Percentiles rank a stretch among this genome's conserved stretches.
phyloP scores from a whole-genome alignment of 2,113 vertebrate genomes.

The Pseudorectes ferrugineus region DNA sequence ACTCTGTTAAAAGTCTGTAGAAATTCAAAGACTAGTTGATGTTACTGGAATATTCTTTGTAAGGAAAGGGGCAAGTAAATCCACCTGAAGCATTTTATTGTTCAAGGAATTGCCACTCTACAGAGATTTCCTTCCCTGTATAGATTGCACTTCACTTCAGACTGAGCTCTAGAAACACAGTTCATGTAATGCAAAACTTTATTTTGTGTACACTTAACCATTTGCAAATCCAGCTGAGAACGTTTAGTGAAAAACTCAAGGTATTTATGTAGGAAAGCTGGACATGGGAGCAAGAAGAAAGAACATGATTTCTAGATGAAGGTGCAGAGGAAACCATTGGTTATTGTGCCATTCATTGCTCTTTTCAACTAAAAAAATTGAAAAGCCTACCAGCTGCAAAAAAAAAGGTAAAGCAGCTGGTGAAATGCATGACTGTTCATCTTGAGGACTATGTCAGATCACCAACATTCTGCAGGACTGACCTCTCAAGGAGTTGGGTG shows the following conservation, averaged over 20 bases:
- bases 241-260: background rate
- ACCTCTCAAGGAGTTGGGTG: background rate
- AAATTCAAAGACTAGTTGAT: background rate
- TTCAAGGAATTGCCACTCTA: background rate
- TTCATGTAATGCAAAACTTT: background rate
- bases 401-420: background rate
- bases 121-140: background rate
- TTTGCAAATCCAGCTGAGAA: background rate
- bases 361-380: background rate
- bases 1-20: background rate
- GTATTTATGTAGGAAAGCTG: background rate
- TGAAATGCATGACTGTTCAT: background rate
- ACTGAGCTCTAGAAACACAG: background rate
- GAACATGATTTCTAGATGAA: background rate
- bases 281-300: background rate
- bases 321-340: background rate
- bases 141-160: background rate
- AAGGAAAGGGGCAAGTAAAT: background rate
- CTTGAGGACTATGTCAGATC: background rate
- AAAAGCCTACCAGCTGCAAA: background rate
- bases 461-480: background rate
- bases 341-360: background rate
- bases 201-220: background rate
- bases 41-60: background rate
- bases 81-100: background rate